Percentiles rank a stretch among this genome's conserved stretches.
These are phyloP conservation scores for Keiferia lycopersicella DNA, from an alignment of 2,888 invertebrate genomes.

Conservation along the genomic window DNA sequence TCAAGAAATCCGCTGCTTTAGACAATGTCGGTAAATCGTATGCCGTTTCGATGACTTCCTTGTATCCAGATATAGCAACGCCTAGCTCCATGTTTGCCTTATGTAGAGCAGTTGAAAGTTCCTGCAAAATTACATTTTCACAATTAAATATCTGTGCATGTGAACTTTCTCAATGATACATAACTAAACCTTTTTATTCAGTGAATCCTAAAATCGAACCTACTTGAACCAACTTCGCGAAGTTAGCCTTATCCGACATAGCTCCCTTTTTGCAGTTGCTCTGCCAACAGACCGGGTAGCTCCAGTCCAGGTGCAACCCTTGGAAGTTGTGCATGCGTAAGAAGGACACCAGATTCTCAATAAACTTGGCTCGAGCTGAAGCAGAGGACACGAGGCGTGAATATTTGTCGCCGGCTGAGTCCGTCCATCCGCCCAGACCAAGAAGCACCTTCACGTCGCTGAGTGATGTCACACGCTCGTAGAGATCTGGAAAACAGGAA, in stretches of 20 bases:
- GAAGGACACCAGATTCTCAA: conserved; percentile 85
- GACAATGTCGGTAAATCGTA: conserved; percentile 89
- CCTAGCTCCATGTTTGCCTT: conserved; percentile 87
- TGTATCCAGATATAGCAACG: conserved; percentile 93
- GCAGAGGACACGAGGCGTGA: conserved; percentile 87
- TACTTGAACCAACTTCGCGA: conserved; percentile 88
- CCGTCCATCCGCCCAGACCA: conserved; percentile 97
- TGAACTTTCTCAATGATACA: background rate
- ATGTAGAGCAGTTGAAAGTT: conserved; percentile 84
- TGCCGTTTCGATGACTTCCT: conserved; percentile 92
- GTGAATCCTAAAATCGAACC: background rate
- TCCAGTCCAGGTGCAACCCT: conserved; percentile 96
- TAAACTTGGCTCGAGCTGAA: conserved; percentile 85
- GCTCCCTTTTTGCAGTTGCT: conserved; percentile 93
- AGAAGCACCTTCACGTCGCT: conserved; percentile 85
- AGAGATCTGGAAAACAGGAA: conserved; percentile 82
- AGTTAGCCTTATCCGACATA: conserved; percentile 88
- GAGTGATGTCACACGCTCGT: conserved; percentile 87
- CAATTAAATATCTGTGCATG: background rate
- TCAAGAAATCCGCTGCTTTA: conserved; percentile 87
- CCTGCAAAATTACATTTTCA: conserved; percentile 59
- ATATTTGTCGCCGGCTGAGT: conserved; percentile 93
- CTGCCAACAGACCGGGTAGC: conserved; percentile 97
- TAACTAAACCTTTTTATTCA: background rate
- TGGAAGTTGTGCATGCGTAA: conserved; percentile 88